Conservation (phyloP, 2,113 vertebrate species). For the Gambusia holbrooki region DNA sequence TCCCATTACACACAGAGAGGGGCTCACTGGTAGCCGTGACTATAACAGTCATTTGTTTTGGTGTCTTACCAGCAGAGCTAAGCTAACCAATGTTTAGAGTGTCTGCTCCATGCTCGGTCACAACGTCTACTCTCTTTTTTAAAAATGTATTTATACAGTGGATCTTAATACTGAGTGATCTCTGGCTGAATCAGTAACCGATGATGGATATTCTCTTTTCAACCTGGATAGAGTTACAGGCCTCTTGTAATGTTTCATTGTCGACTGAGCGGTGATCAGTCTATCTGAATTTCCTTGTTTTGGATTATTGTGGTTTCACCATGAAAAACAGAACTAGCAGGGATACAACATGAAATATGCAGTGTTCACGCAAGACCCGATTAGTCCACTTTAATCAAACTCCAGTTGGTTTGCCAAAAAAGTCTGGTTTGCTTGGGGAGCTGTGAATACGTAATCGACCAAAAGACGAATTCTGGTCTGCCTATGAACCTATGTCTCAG, state of each 20-base stretch:
- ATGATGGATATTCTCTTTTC: constrained; percentile 25
- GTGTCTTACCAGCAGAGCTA: constrained; percentile 1
- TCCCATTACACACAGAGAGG: constrained; percentile 35
- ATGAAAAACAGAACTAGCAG: neutral
- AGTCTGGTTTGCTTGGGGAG: no score
- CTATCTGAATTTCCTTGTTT: neutral
- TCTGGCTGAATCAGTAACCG: constrained; percentile 17
- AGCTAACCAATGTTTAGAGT: constrained; percentile 21
- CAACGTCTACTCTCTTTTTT: constrained; percentile 1
- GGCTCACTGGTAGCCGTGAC: constrained; percentile 23
- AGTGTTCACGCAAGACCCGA: no score
- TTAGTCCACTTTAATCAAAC: no score
- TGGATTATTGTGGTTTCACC: neutral
- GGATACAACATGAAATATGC: neutral
- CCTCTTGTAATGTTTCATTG: neutral
- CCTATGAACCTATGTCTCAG: no score
- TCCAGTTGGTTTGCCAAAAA: no score
- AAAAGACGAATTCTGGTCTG: no score
- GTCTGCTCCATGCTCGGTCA: constrained; percentile 18
- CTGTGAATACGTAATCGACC: no score
- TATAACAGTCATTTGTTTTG: constrained; percentile 28
- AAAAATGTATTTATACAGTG: neutral
- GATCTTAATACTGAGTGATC: constrained; percentile 2
- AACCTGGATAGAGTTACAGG: constrained; percentile 24
- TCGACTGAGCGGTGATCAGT: neutral